phyloP scores from a whole-genome alignment of 2,113 vertebrate species.

The Vombatus ursinus region DNA sequence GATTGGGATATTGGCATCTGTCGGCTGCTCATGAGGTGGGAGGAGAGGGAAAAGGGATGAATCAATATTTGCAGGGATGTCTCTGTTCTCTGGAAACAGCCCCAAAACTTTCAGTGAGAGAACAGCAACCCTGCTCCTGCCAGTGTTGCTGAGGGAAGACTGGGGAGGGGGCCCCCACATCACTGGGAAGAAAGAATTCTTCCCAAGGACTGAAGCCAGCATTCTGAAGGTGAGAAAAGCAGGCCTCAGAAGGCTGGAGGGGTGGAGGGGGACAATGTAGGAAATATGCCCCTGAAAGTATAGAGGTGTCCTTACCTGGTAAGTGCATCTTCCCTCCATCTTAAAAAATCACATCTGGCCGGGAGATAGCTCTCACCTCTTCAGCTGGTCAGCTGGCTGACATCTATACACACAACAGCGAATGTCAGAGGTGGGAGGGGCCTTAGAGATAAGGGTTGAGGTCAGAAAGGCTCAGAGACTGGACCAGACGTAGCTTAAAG shows the following conservation, averaged over 20 bases:
- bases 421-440: not conserved
- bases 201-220: accelerated
- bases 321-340: not conserved
- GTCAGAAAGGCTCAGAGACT: too few species aligned
- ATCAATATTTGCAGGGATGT: not conserved
- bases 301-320: not conserved
- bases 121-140: not conserved
- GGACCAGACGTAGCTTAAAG: not conserved
- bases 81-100: not conserved
- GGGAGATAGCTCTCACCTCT: not conserved
- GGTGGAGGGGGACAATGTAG: not conserved
- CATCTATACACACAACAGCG: not conserved
- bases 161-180: not conserved
- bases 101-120: not conserved
- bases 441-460: not conserved
- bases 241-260: too few species aligned
- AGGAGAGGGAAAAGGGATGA: not conserved
- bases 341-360: not conserved
- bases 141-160: not conserved
- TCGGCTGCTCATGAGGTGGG: not conserved
- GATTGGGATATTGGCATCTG: not conserved
- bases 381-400: not conserved
- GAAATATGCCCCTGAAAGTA: not conserved
- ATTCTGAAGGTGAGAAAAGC: too few species aligned
- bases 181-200: not conserved